Evolutionary conservation across 37 sponge, comb jelly and placozoan species (phyloP), one percentile per base, ranked within the genome.

Genomic region (Crambe crambe): DNA sequence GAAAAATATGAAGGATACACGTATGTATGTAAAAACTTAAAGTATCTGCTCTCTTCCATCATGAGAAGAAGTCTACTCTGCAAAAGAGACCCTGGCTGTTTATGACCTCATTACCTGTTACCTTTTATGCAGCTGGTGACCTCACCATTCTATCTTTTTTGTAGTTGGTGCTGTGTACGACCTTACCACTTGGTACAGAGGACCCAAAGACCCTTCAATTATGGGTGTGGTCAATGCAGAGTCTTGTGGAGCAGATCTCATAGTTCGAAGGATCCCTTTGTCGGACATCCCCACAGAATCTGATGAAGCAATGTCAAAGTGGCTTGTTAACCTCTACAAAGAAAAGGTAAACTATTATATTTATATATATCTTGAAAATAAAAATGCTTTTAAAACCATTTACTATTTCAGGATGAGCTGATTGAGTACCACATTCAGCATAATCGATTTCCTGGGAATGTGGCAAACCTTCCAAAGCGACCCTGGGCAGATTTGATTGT

Each of bases 151-250:
- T 64, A 10, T 47, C 47, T 72, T 34, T 39, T 54, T 18, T 54
- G 5, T 76, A 92, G 92, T 92, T 75, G 80, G 80, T 71, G 84
- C 85, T 27, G 58, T 92, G 12, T 92, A 92, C 42, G 88, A 87
- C 51, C 38, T 87, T 37, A 92, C 92, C 47, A 83, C 83, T 64
- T 75, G 87, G 39, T 92, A 69, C 34, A 32, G 65, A 36, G 85
- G 82, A 29, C 75, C 63, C 2, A 1, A 17, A 36, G 70, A 70
- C 23, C 92, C 92, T 23, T 51, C 84, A 23, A 43, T 92, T 5
- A 44, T 78, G 72, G 92, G 76, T 34, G 85, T 87, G 58, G 54
- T 92, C 56, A 87, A 92, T 68, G 78, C 79, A 26, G 74, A 82
- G 40, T 63, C 88, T 0, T 87, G 87, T 58, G 32, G 42, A 0